Evolutionary conservation across 2,888 invertebrate genomes (phyloP), one percentile per base, ranked within the genome.

Genomic region (Drosophila basisetae): DNA sequence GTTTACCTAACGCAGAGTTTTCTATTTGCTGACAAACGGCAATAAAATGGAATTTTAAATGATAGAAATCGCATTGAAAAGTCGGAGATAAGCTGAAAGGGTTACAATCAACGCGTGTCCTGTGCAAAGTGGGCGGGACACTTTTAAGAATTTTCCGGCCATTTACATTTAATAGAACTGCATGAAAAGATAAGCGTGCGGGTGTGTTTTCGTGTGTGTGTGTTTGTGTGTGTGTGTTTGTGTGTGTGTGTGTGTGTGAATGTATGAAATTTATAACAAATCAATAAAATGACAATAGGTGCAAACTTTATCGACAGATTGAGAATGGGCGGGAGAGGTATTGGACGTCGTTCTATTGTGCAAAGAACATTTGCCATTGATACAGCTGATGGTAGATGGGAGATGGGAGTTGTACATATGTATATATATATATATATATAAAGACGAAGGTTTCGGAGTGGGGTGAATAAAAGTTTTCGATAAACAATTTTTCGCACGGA

Each of bases 401-500:
- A 22, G 18, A 35, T 28, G 30, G 37, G 28, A 41, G 33, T 3
- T 1, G 11, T 1, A 5, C 11, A 43, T 5, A 16, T 7, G 7
- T 47, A 13, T 47, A 41, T n/a, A n/a, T 11, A 10, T 10, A 10
- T 10, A 41, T 4, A 18, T 41, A n/a, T 41, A 41, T n/a, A 22
- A 0, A 13, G 16, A 31, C 28, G 68, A 11, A 47, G 37, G 65
- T 30, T 30, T 22, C 4, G 39, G 28, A n/a, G 52, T n/a, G 43
- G 55, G 55, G 49, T 41, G 39, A 68, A 69, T 55, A 82, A 82
- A 88, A 89, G 68, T 88, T 88, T 87, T 76, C 81, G 84, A 89
- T 88, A 88, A 89, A 88, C 88, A 88, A 86, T 89, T 89, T 88
- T 89, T 88, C 88, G 87, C 87, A 88, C 90, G 87, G 87, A 88